A percentile compares a stretch with the other conserved stretches of the same genome.
phyloP scores from a whole-genome alignment of 2,888 invertebrate genomes.

The Acrocera orbiculus region DNA sequence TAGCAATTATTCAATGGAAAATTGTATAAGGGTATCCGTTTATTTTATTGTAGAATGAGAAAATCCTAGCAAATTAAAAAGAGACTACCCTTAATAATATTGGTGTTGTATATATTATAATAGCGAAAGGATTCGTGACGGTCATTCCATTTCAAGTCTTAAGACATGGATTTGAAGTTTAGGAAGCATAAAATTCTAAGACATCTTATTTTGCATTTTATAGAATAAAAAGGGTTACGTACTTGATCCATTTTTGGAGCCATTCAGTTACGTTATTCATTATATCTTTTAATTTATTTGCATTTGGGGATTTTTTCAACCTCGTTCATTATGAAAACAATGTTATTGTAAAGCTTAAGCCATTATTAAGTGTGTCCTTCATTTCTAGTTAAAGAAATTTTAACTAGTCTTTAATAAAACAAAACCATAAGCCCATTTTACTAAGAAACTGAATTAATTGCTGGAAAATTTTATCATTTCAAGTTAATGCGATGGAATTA shows the following conservation, averaged over 20 bases:
- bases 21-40: too few relatives aligned
- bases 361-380: too few relatives aligned
- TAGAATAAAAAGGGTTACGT: constrained; percentile 9
- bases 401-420: neutral
- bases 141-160: constrained; percentile 19
- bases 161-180: constrained; percentile 14
- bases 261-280: constrained; percentile 4
- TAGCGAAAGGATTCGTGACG: constrained; percentile 16
- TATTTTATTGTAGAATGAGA: too few relatives aligned
- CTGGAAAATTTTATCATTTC: constrained; percentile 13
- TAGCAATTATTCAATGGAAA: too few relatives aligned
- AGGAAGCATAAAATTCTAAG: constrained; percentile 11
- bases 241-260: constrained; percentile 7
- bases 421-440: constrained; percentile 7
- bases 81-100: constrained; percentile 5
- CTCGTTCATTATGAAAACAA: too few relatives aligned
- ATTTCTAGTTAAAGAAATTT: too few relatives aligned
- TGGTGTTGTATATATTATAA: neutral
- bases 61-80: too few relatives aligned
- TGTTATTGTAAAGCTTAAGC: too few relatives aligned
- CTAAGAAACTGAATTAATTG: constrained; percentile 11
- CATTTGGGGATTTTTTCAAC: constrained; percentile 4
- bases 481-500: constrained; percentile 16
- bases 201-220: constrained; percentile 12
- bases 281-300: constrained; percentile 11